Base-by-base conservation (phyloP, 2,888 invertebrate genomes). In the Alloplasta piceator region DNA sequence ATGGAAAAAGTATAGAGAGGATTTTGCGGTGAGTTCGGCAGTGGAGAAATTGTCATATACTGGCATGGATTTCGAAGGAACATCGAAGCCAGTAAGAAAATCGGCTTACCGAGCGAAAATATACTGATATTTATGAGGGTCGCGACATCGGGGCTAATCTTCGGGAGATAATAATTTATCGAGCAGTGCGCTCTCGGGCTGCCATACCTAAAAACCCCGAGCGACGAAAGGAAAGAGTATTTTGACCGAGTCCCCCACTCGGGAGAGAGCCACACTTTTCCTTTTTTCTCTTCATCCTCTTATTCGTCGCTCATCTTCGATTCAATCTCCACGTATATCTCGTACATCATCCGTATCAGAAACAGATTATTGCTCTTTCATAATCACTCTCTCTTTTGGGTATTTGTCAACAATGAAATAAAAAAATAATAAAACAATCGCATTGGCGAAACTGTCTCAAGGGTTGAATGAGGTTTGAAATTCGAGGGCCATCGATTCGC, bases 81-180 rank as follows among this genome's bases (percentile, higher is more conserved):
- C 66, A 90, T 90, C 89, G 86, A 84, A 85, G 84, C 78, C 87
- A 89, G 88, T 89, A 89, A 92, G 90, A 87, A 91, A 92, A 92
- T 92, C 92, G 92, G 92, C 92, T 92, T 92, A 91, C 88, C 88
- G 85, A 83, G 86, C 87, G 87, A 90, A 91, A 91, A 92, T 91
- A 90, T 91, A 89, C 90, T 86, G 89, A 91, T 91, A 92, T 92
- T 91, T 92, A 92, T 92, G 91, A 91, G 91, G 91, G 91, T 91
- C 91, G 90, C 88, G 90, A 90, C 91, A 91, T 90, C 87, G 86
- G 87, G 87, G 89, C 91, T 92, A 92, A 92, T 92, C 92, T 92
- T 91, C 86, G 87, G 87, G 87, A 90, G 91, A 92, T 92, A 90
- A 89, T 89, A 91, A 92, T 92, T 92, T 91, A 92, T 92, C 89